Evolutionary conservation across 2,797 vertebrate genomes (phyloP), one percentile per base, ranked within the genome.

Genomic region (Paratrypauchen microcephalus): DNA sequence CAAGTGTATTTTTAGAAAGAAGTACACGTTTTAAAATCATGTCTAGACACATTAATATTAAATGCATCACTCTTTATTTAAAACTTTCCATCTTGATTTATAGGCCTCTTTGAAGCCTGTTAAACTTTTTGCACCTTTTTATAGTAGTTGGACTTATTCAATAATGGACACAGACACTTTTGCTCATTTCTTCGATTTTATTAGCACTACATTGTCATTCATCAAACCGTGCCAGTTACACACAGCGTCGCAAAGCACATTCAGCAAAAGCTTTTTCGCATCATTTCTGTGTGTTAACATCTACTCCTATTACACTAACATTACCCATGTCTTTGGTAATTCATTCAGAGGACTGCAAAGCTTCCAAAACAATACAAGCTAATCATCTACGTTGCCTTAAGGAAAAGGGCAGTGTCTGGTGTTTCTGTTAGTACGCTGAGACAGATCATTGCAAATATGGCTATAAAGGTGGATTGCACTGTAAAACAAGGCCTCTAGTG

Each of bases 401-500:
- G 66, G 23, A 75, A 75, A 45, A 76, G 72, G 87, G 80, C 82
- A 88, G 84, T 86, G 74, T 86, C 69, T 76, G 57, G 39, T 47
- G 64, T 78, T 47, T 83, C 72, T 80, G 36, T 80, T 77, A 75
- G 61, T 75, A 71, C 32, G 68, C 68, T 32, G 69, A 66, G 66
- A 76, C 72, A 69, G 74, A 64, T 63, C 52, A 45, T 28, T 65
- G 54, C 41, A 58, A 59, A 70, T 11, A 70, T 67, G 58, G 28
- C 81, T 87, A 83, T 55, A 86, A 85, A 84, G 11, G 13, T 72
- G 71, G 78, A 88, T 80, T 91, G 82, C 83, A 85, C 90, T 88
- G 88, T 88, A 91, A 92, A 88, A 85, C 71, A 93, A 93, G 92
- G 88, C 90, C 91, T 90, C 90, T 57, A 73, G 73, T 87, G 91